Evolutionary conservation across 1,140 invertebrate species (phyloP), one percentile per base, ranked within the genome.

Genomic region (Neodiprion pinetum): DNA sequence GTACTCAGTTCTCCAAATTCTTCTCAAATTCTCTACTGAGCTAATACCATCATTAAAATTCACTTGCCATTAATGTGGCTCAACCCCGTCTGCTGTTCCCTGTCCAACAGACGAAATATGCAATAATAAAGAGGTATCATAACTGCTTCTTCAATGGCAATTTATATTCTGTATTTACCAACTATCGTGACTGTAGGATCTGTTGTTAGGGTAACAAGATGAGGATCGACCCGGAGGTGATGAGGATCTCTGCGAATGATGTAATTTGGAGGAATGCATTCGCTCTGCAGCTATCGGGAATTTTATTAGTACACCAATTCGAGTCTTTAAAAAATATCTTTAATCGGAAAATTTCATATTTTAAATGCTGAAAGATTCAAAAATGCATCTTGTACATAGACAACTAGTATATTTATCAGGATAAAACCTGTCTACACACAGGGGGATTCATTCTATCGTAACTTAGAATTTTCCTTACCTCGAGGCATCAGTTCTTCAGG

Each of bases 401-500:
- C 28, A 40, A 40, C 28, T 40, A 5, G 28, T 40, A 40, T 40
- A 3, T 40, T 40, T 40, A 40, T 40, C 28, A 40, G 28, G 28
- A 40, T 40, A 40, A 40, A 40, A 3, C 28, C 5, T 40, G 5
- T 40, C 28, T 5, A 40, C 28, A 40, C 28, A 40, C 28, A 40
- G 28, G 5, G 2, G 28, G 28, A 40, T 40, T 40, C 2, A 40
- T 40, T 5, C 28, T 40, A 40, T 40, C 28, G 5, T 40, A 40
- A 40, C 5, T 40, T 40, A 40, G 28, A 40, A 40, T 40, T 40
- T 40, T 40, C 28, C 9, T 17, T 61, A 61, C 53, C 53, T 17
- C n/a, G 53, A 61, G 53, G 53, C 53, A 61, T 61, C 53, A 61
- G 53, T 17, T 61, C n/a, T 61, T 61, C n/a, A 61, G 53, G 53